Evolutionary conservation across 2,113 vertebrate species (phyloP), one percentile per base, ranked within the genome.

Genomic region (Tachysurus fulvidraco): DNA sequence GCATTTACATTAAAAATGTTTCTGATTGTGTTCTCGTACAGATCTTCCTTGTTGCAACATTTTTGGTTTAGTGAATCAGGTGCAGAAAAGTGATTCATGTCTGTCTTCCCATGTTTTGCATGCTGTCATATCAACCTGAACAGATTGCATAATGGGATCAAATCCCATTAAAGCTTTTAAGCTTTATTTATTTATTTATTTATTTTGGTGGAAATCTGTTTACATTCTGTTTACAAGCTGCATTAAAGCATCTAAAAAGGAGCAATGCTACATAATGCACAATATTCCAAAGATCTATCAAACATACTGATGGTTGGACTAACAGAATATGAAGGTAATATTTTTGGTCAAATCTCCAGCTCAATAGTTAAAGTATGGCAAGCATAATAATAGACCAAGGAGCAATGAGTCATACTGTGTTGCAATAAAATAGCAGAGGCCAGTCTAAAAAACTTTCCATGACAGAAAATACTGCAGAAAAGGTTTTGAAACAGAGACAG

Each of bases 351-450:
- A 69, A 50, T 67, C 11, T 30, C 19, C 14, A 23, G 5, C n/a
- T 69, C 17, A 55, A 71, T 21, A 77, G 71, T 77, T 77, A 50
- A 59, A 84, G 30, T 77, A 64, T 13, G 46, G 21, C 81, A 73
- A 55, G 65, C 50, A 13, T 55, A 57, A 25, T 80, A 73, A 52
- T 36, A 80, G 80, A 71, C 77, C 81, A 88, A 81, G 36, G 69
- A 83, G 79, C 23, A 50, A 74, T 60, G 77, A 44, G 77, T 83
- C 83, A 78, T 85, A 28, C 44, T 16, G 60, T 62, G 78, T 86
- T 81, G 73, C 88, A 84, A 83, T 87, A 81, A 81, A 77, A 85
- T 81, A 90, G 60, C 84, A 65, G 60, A 52, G 76, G 67, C 83
- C 52, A 57, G 84, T 59, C 64, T 84, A 64, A 86, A 88, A 73